Evolutionary conservation across 2,797 vertebrate species (phyloP).

Genomic region (Eulemur mongoz): DNA sequence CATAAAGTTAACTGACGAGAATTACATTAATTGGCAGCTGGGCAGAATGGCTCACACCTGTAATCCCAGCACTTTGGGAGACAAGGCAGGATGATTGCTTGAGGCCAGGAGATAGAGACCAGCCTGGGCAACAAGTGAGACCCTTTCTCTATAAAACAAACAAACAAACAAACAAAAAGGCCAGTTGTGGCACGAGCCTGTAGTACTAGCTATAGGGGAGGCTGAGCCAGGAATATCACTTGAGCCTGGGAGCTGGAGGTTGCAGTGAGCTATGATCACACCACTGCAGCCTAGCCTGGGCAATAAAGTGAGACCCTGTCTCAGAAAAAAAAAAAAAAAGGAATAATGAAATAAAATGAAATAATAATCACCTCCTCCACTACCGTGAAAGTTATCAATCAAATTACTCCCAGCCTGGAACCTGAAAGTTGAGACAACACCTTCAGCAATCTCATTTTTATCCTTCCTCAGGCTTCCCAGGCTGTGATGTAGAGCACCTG

Average conservation of each 20-base stretch:
- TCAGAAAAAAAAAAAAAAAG: background rate
- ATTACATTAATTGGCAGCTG: background rate
- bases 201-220: background rate
- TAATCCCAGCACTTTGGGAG: background rate
- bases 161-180: too few species aligned
- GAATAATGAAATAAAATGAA: too few species aligned
- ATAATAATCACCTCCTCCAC: background rate
- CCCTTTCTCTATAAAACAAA: background rate
- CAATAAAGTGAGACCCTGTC: background rate
- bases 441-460: background rate
- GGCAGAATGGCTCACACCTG: background rate
- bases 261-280: background rate
- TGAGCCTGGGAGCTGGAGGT: background rate
- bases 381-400: background rate
- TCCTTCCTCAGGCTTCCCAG: background rate
- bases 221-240: background rate
- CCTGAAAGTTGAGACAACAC: background rate
- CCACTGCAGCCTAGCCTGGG: background rate
- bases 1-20: conserved; percentile 39
- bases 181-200: background rate
- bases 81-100: background rate
- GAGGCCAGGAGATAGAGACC: background rate
- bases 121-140: background rate
- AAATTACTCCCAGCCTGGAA: background rate
- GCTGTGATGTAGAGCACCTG: background rate